Percentiles rank a stretch among this genome's conserved stretches.
phyloP scores from a whole-genome alignment of 2,888 invertebrate species.

The Acanthosoma haemorrhoidale region DNA sequence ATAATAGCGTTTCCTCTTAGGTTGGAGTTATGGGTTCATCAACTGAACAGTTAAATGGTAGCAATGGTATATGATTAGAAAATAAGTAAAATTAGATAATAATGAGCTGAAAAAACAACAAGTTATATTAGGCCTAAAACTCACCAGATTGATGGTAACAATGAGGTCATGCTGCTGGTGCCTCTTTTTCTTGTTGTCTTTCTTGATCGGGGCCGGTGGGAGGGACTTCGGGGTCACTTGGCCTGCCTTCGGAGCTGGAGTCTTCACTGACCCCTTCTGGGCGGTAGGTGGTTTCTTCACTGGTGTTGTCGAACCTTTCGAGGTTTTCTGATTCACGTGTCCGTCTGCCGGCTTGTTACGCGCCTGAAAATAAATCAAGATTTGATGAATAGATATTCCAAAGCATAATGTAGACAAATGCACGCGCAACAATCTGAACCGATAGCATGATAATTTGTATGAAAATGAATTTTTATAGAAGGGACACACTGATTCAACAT shows the following conservation, averaged over 20 bases:
- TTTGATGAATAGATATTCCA: no score
- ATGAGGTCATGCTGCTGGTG: conserved; percentile 74
- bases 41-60: no score
- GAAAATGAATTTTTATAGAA: no score
- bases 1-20: no score
- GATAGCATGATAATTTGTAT: no score
- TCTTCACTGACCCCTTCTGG: conserved; percentile 69
- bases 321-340: conserved; percentile 62
- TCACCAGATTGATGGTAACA: conserved; percentile 76
- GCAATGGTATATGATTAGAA: no score
- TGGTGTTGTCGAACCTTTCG: conserved; percentile 52
- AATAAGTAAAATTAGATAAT: no score
- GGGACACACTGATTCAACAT: no score
- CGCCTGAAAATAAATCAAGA: conserved; percentile 55
- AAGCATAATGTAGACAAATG: no score
- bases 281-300: conserved; percentile 58
- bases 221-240: conserved; percentile 44
- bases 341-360: conserved; percentile 78
- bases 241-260: conserved; percentile 44
- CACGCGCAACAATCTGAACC: no score
- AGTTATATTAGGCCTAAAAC: conserved; percentile 43
- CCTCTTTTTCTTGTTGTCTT: conserved; percentile 68
- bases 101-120: background rate
- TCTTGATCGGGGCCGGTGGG: conserved; percentile 51
- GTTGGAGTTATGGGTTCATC: no score